Conservation (phyloP, 2,797 vertebrate genomes). For the Microctenopoma steveboyesi region DNA sequence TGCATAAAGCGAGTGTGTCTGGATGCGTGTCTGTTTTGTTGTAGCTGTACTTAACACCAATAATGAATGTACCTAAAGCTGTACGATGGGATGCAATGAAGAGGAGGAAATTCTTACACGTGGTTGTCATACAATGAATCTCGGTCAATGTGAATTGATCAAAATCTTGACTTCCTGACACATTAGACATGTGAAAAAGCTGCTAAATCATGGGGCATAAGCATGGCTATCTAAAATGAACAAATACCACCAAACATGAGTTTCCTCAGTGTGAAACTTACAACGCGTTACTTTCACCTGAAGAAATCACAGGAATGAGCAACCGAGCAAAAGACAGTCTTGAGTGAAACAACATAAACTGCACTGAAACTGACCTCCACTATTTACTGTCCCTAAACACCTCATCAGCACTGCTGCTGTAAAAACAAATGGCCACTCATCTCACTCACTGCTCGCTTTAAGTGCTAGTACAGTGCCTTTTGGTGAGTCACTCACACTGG, state of each 20-base stretch:
- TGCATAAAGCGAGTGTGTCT: not conserved
- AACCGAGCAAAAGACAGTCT: not conserved
- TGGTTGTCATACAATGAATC: not conserved
- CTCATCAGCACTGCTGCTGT: no score
- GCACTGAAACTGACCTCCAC: not conserved
- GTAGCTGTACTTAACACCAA: not conserved
- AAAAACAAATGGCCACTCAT: no score
- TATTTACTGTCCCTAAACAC: no score
- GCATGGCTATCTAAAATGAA: not conserved
- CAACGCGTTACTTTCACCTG: not conserved
- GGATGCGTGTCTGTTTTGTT: not conserved
- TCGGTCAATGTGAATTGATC: not conserved
- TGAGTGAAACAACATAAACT: not conserved
- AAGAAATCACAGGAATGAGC: not conserved
- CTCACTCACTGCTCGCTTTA: no score
- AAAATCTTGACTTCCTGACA: not conserved
- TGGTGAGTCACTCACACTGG: no score
- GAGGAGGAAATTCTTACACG: constrained; percentile 3
- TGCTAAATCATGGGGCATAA: not conserved
- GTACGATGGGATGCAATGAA: not conserved
- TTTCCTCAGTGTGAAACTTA: not conserved
- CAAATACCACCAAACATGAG: not conserved
- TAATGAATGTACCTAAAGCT: not conserved
- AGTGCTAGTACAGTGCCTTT: no score
- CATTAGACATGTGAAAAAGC: not conserved